A percentile compares a stretch with the other conserved stretches of the same genome.
phyloP scores from a whole-genome alignment of 2,888 invertebrate species.

The Drosophila anomalata region DNA sequence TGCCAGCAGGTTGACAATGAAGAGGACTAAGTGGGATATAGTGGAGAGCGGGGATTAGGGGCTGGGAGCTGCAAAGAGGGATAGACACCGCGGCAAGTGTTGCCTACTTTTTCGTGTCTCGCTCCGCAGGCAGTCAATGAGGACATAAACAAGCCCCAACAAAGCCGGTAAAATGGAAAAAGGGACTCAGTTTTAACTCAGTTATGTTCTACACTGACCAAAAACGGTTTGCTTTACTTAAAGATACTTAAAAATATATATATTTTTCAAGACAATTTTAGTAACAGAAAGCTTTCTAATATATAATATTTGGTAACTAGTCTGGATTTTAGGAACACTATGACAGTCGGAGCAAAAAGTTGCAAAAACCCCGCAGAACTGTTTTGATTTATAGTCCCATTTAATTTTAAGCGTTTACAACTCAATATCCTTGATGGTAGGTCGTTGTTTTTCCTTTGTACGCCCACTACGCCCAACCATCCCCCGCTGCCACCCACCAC shows the following conservation, averaged over 20 bases:
- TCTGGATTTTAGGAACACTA: no score
- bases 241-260: no score
- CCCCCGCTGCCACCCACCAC: neutral
- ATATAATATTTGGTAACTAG: no score
- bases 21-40: slow-evolving; percentile 10
- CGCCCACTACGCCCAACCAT: neutral
- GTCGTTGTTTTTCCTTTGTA: slow-evolving; percentile 18
- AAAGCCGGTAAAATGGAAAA: slow-evolving; percentile 12
- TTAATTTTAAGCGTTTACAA: slow-evolving; percentile 5
- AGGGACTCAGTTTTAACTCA: slow-evolving; percentile 13
- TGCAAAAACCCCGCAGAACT: neutral
- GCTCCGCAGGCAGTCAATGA: slow-evolving; percentile 26
- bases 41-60: neutral
- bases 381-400: neutral
- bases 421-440: slow-evolving; percentile 19
- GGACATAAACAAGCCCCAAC: slow-evolving; percentile 32
- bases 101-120: slow-evolving; percentile 36
- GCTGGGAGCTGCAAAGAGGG: neutral
- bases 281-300: neutral
- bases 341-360: no score
- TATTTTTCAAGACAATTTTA: neutral
- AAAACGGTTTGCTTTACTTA: neutral
- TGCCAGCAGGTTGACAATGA: slow-evolving; percentile 35
- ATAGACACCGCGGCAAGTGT: slow-evolving; percentile 27
- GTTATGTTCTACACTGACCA: slow-evolving; percentile 1